phyloP scores from a whole-genome alignment of 2,797 vertebrate species.

The Coracias cyanogaster region DNA sequence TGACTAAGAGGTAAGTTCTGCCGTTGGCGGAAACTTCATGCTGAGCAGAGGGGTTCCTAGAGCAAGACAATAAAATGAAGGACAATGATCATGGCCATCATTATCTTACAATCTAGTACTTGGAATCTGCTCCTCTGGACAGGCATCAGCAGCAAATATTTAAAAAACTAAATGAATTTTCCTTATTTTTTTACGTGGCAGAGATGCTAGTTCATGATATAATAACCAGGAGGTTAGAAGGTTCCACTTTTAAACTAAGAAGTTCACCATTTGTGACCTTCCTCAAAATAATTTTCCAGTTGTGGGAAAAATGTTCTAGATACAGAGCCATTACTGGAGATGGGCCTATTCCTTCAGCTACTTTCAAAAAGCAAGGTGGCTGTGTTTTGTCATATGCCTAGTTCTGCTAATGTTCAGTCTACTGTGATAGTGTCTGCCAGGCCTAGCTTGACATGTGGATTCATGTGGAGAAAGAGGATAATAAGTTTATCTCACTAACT shows the following conservation, averaged over 20 bases:
- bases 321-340: background rate
- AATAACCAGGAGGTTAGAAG: background rate
- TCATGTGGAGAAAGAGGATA: background rate
- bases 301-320: background rate
- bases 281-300: background rate
- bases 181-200: background rate
- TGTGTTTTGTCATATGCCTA: background rate
- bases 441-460: background rate
- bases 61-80: background rate
- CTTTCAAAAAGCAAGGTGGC: background rate
- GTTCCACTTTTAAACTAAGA: background rate
- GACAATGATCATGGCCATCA: background rate
- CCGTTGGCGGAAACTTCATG: background rate
- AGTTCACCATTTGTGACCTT: background rate
- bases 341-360: background rate
- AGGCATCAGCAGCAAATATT: background rate
- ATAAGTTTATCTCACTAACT: background rate
- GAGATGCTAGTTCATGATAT: background rate
- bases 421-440: background rate
- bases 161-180: background rate
- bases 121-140: background rate
- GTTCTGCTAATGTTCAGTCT: background rate
- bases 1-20: conserved; percentile 1
- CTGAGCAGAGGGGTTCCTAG: background rate
- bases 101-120: background rate